Conservation (phyloP, 2,113 vertebrate species). For the Cynoglossus semilaevis region DNA sequence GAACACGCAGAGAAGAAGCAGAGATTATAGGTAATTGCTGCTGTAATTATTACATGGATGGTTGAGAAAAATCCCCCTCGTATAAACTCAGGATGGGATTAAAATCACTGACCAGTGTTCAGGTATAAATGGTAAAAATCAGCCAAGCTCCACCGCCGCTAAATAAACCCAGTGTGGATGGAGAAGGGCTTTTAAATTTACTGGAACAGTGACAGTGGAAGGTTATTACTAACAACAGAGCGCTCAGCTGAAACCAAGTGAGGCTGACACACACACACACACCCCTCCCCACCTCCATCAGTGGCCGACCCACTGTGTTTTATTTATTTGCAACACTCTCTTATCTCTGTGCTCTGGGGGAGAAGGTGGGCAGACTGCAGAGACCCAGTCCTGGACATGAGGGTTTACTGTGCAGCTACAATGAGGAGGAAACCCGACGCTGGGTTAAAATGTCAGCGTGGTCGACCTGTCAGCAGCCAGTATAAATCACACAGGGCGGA, state of each 20-base stretch:
- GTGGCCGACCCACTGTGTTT: neutral
- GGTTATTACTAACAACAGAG: constrained; percentile 15
- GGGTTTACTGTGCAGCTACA: neutral
- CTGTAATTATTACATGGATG: constrained; percentile 3
- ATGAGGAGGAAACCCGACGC: too few species aligned
- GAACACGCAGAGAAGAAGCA: neutral
- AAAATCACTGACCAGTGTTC: constrained; percentile 1
- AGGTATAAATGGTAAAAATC: constrained; percentile 1
- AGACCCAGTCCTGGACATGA: neutral
- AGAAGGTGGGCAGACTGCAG: neutral
- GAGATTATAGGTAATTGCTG: neutral
- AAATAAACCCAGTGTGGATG: neutral
- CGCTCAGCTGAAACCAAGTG: neutral
- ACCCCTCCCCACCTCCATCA: neutral
- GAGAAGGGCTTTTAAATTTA: constrained; percentile 2
- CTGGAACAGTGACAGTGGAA: neutral
- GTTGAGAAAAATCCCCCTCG: neutral
- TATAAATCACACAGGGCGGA: too few species aligned
- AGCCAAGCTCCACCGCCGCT: neutral
- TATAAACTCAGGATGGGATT: neutral
- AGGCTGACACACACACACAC: neutral
- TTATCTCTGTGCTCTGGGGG: constrained; percentile 1
- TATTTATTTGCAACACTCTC: constrained; percentile 1
- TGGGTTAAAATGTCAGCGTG: too few species aligned
- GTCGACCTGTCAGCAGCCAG: too few species aligned